phyloP scores from a whole-genome alignment of 1,140 invertebrate genomes.

The Oryctes rhinoceros region DNA sequence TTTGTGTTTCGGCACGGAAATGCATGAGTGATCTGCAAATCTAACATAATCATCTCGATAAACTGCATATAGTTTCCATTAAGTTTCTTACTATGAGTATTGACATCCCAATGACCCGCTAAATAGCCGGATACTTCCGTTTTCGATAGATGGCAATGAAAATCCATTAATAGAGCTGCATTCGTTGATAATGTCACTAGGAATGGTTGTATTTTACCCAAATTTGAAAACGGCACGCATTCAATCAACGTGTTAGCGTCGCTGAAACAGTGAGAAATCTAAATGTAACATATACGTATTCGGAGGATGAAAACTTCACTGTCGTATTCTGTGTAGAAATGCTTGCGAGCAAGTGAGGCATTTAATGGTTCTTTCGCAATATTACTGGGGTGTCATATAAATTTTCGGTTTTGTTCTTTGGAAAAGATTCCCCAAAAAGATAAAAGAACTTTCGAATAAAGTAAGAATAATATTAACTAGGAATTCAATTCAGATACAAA shows the following conservation, averaged over 20 bases:
- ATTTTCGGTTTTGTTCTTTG: no score
- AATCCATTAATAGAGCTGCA: slow-evolving; percentile 87
- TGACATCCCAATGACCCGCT: slow-evolving; percentile 93
- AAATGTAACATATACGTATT: not conserved
- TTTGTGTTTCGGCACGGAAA: slow-evolving; percentile 89
- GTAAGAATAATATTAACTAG: no score
- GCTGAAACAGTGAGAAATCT: slow-evolving; percentile 66
- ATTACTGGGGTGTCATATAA: no score
- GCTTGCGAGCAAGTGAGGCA: no score
- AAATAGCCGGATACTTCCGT: slow-evolving; percentile 94
- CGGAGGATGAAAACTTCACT: no score
- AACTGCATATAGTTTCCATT: not conserved
- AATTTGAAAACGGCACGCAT: slow-evolving; percentile 83
- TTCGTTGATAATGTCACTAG: slow-evolving; percentile 88
- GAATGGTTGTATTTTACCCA: slow-evolving; percentile 93
- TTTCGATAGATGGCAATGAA: slow-evolving; percentile 91
- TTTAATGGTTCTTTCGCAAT: no score
- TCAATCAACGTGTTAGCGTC: slow-evolving; percentile 89
- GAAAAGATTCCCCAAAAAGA: no score
- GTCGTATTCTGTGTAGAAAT: no score
- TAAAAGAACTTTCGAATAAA: no score
- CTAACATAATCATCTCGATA: slow-evolving; percentile 60
- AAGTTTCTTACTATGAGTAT: slow-evolving; percentile 83
- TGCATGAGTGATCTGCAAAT: slow-evolving; percentile 85
- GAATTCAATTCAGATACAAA: no score